A percentile compares a stretch with the other conserved stretches of the same genome.
Conservation (phyloP, 1,140 invertebrate species). For the Tribolium castaneum region DNA sequence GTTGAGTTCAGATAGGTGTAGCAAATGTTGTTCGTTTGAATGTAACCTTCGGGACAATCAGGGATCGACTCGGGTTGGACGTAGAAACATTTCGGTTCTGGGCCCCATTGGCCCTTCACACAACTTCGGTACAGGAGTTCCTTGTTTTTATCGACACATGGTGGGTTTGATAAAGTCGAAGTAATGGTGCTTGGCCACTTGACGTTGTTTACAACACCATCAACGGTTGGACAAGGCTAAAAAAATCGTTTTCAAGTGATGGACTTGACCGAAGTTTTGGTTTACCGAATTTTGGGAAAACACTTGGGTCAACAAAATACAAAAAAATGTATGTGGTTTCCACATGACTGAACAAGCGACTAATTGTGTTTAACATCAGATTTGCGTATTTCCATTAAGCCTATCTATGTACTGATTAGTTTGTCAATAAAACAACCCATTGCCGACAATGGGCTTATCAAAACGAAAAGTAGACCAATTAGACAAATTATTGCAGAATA, state of each 20-base stretch:
- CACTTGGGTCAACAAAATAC: not conserved
- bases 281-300: not conserved
- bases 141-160: not conserved
- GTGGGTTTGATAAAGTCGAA: not conserved
- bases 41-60: not conserved
- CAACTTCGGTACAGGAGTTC: not conserved
- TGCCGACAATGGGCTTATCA: not conserved
- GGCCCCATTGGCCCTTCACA: not conserved
- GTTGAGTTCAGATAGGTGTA: not conserved
- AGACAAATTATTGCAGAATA: no score
- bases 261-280: not conserved
- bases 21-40: not conserved
- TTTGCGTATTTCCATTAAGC: not conserved
- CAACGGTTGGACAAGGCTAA: not conserved
- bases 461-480: not conserved
- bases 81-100: not conserved
- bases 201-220: not conserved
- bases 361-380: not conserved
- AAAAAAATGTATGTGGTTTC: not conserved
- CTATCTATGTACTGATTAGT: not conserved
- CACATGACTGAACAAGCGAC: not conserved
- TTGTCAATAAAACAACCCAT: not conserved
- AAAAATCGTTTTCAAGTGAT: not conserved
- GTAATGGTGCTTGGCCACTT: not conserved
- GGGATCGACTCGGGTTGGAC: not conserved